Evolutionary conservation across 2,113 vertebrate genomes (phyloP), one percentile per base, ranked within the genome.

Genomic region (Panthera uncia): DNA sequence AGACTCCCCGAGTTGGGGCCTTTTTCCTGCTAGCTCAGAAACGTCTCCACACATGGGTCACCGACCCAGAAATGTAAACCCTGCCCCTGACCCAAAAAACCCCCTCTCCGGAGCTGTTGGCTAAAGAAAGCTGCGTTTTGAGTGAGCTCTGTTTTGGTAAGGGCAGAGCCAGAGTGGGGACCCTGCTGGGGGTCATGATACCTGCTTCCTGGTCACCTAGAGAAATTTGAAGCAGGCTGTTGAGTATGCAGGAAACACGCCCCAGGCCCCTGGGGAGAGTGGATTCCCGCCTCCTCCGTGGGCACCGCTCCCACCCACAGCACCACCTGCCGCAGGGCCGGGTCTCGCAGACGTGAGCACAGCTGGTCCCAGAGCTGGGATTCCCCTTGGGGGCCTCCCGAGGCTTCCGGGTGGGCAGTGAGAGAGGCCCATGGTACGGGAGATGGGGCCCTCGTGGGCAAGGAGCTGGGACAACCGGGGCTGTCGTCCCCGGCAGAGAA

Each of bases 1-100:
- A 41, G 71, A 38, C 48, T 5, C 38, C 0, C 3, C 0, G 6
- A 31, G 3, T 10, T 2, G 5, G 41, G 25, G 23, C 12, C 55
- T 45, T 18, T 68, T 4, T n/a, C 8, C 36, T 2, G 14, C 16
- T 4, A 0, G 1, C 25, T 92, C 79, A 27, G 10, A 71, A 36
- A 15, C 3, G 33, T 13, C 80, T 33, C 21, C 29, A 1, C 1
- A 5, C 13, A 5, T 14, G 10, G 45, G 21, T 29, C 81, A 55
- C 25, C 81, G 63, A 45, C 33, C 25, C 31, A 27, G 76, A 9
- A 73, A n/a, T 1, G 4, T 45, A 68, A 5, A 5, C 7, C 21
- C 29, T 7, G 0, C 1, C 23, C 27, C 14, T 15, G 2, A 1
- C 29, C 38, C 14, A 19, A 0, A 19, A 9, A 36, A 29, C 27